Base-by-base conservation (phyloP, 2,888 invertebrate genomes). In the Euzophera pinguis region DNA sequence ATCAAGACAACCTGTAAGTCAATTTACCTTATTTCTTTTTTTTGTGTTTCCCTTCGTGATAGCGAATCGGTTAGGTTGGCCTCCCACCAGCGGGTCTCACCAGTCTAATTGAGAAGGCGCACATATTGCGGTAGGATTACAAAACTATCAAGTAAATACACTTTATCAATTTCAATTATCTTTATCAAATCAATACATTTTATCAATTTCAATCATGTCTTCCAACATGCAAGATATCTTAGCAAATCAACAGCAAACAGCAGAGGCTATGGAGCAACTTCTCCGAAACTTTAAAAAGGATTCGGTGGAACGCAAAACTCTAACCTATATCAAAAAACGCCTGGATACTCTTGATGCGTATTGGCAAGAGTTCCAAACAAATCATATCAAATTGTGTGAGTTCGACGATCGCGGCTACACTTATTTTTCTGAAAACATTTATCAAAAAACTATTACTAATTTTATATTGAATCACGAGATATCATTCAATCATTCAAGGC, bases 21-120 rank as follows among this genome's bases (percentile, higher is more conserved):
- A 22, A 22, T 22, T 22, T 22, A 22, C 2, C 5, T 22, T 8
- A 34, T 34, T 34, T 34, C 1, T 8, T 34, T 34, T 22, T 5
- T 34, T 34, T 34, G 34, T 34, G 10, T 34, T 34, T 34, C 34
- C n/a, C 34, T 34, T 34, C 34, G 42, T 42, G 42, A 13, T 45
- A 45, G 43, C 43, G 43, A 45, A 45, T 45, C 43, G 43, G 43
- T 45, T 29, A 17, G 22, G 16, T 22, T 29, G 43, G 29, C 43
- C 43, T 45, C 43, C 29, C 43, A 45, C 43, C 27, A 45, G 43
- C 43, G 43, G 27, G 27, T 27, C 22, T 43, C 43, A 22, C 27
- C 43, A 13, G 43, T 43, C 17, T 27, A 29, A 45, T 29, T 29
- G 43, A 45, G 27, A 45, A 17, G 43, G 43, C 43, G 43, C 43